phyloP scores from a whole-genome alignment of 2,797 vertebrate genomes.

The Alcedo atthis region DNA sequence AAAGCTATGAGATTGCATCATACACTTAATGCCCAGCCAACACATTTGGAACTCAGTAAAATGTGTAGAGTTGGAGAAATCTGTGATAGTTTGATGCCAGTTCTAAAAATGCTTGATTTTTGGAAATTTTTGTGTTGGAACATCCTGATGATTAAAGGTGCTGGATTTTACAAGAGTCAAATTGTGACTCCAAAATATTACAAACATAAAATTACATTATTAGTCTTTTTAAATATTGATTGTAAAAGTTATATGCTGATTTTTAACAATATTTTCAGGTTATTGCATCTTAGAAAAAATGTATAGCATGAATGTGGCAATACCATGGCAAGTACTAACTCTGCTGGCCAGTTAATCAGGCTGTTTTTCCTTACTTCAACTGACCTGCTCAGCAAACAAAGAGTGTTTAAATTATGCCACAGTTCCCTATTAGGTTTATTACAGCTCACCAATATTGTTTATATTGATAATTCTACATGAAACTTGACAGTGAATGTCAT shows the following conservation, averaged over 20 bases:
- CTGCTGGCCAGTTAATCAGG: background rate
- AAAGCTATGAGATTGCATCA: background rate
- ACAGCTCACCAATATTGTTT: background rate
- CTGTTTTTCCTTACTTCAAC: background rate
- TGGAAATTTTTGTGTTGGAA: background rate
- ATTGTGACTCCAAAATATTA: background rate
- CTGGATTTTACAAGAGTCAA: constrained; percentile 12
- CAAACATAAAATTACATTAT: background rate
- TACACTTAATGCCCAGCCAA: background rate
- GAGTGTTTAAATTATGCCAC: background rate
- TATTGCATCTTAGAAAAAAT: constrained; percentile 28
- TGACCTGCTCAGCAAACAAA: background rate
- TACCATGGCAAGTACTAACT: background rate
- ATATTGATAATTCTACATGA: background rate
- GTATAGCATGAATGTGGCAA: background rate
- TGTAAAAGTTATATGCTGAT: constrained; percentile 21
- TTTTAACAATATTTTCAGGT: background rate
- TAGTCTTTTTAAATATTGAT: constrained; percentile 23
- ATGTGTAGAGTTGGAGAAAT: background rate
- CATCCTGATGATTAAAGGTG: background rate
- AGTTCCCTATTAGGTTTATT: background rate
- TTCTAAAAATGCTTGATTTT: background rate
- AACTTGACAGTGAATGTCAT: background rate
- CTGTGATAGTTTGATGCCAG: background rate
- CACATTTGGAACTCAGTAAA: background rate